Base-by-base conservation (phyloP, 35 echinoderm and acorn worm genomes). In the Strongylocentrotus purpuratus region DNA sequence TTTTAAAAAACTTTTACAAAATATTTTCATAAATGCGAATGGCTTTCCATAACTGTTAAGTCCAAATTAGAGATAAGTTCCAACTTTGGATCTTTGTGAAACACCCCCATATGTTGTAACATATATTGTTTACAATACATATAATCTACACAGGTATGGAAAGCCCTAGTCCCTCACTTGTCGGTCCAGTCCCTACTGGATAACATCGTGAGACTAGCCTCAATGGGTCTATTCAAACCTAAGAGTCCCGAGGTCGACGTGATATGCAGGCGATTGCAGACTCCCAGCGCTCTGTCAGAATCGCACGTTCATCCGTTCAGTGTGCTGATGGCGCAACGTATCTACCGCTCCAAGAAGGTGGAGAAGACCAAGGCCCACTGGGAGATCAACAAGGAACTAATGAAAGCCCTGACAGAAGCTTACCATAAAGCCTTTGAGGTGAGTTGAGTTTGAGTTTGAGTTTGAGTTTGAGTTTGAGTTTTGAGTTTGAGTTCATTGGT, bases 351-450 rank as follows among this genome's bases (percentile, higher is more conserved):
- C 7, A 95, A 94, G 52, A 99, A 96, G 95, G 96, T 95, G 25
- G 94, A 96, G 5, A 99, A 97, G 94, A 96, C 94, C 8, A 99
- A 97, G 59, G 31, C 97, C 31, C 95, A 90, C 22, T 99, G 98
- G 98, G 87, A 17, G 45, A 70, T 92, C 89, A 97, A 97, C 35
- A 59, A 96, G 46, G 18, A 65, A n/a, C 94, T 99, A 28, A 22
- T 96, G 32, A 86, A 97, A 15, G 97, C 96, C 4, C 45, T 99
- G 85, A 96, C 97, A 33, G 52, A 94, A 55, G 98, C 98, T n/a
- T 95, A 98, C 92, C 90, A 97, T 61, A 95, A 46, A 70, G 95
- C 98, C 3, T 99, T 99, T 94, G 96, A 99, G 98, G 98, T 99
- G 88, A 96, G 59, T 41, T 41, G 35, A 41, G 35, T 41, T 41